Base-by-base conservation (phyloP, 2,888 invertebrate genomes). In the Taphrorychus bicolor region DNA sequence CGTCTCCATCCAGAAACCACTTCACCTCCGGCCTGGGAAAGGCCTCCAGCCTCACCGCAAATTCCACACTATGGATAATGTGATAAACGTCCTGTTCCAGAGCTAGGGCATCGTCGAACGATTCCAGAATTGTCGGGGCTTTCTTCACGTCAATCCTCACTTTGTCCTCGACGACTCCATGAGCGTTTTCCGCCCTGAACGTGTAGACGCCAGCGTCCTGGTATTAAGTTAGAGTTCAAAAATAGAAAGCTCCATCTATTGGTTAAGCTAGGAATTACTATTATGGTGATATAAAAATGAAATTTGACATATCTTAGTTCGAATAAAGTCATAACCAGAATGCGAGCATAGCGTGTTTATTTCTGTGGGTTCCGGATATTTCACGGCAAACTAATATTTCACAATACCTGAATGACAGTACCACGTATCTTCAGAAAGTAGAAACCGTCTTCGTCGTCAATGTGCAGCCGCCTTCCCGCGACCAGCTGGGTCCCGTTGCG, bases 81-180 rank as follows among this genome's bases (percentile, higher is more conserved):
- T 71, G 69, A 18, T 52, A 71, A 21, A 71, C 66, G 24, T 71
- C 71, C 45, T 71, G 71, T 24, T 71, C 71, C n/a, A 69, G 52
- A 2, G 66, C 71, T 14, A 60, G 40, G 14, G 59, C 64, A 52
- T 71, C 69, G n/a, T 66, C 69, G 59, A 69, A 69, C 2, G 53
- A 16, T 32, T 66, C 59, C 23, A 71, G 5, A 40, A 71, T 66
- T 14, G 69, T 71, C 9, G 71, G 71, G 7, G 69, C 71, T 45
- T 71, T 69, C 32, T 66, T 69, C 40, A 71, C 71, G 41, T 66
- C 59, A 57, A 71, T 66, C 21, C 69, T 61, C 4, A 71, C 51
- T 19, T 9, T 21, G 51, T 71, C 71, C 19, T 71, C 71, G 21
- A 51, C 48, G 40, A 51, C 42, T 9, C 71, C 71, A 24, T 71